Evolutionary conservation across 2,113 vertebrate genomes (phyloP), one percentile per base, ranked within the genome.

Genomic region (Tetrao urogallus): DNA sequence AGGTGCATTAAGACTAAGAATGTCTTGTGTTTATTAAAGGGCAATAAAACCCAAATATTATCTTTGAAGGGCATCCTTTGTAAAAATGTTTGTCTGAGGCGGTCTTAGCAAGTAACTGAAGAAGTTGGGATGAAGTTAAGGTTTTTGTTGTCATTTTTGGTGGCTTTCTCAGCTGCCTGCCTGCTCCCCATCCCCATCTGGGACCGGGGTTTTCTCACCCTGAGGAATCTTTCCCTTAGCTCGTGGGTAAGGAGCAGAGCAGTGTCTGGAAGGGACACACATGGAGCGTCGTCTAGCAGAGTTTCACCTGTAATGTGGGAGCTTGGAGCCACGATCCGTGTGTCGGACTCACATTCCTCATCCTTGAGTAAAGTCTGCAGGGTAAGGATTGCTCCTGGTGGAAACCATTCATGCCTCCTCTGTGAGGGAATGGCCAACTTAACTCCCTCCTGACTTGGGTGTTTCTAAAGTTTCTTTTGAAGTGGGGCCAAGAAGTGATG

Each of bases 381-480:
- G 34, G 61, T 3, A 4, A 77, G 36, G 90, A 63, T 36, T 16
- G 1, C 40, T 96, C 36, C 82, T 90, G 57, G 73, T 88, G 71
- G 50, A 90, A 92, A 77, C 72, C 11, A 86, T 67, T 85, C 0
- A 0, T 91, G 80, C 82, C 91, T 89, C 77, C 72, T 54, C 54
- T 85, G 36, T 16, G 32, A 57, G 77, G 63, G 45, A 43, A 74
- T 0, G 0, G 82, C 76, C 58, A 50, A 76, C 56, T 89, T 57
- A 88, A 76, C 88, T 94, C 88, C 72, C 82, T 90, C 43, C 93
- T 81, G 38, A 65, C 91, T 48, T 89, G 66, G 47, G 70, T 94
- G 54, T 88, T 92, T 92, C 81, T 93, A 7, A 82, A 66, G 54
- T 88, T 92, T 83, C 76, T 64, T 95, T 90, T 94, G 95, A 95